Conservation (phyloP, 2,113 vertebrate species). For the Gymnorhina tibicen region DNA sequence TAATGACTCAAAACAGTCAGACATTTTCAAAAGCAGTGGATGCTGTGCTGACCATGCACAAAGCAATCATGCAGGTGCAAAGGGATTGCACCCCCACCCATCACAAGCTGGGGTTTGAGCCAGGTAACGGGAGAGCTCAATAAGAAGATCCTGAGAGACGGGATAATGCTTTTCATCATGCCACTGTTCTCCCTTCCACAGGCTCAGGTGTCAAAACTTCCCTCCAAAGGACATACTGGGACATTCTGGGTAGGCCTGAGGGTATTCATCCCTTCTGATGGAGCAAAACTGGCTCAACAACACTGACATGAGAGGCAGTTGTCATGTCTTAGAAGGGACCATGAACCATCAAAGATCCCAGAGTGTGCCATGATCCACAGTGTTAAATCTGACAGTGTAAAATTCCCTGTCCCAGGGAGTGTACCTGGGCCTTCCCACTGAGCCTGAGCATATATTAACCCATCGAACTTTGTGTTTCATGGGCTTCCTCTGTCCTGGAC, state of each 20-base stretch:
- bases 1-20: background rate
- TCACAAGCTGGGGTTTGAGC: background rate
- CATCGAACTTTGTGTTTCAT: background rate
- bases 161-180: background rate
- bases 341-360: background rate
- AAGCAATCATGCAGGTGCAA: background rate
- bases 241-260: background rate
- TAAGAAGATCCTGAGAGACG: no score
- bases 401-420: background rate
- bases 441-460: background rate
- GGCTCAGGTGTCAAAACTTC: background rate
- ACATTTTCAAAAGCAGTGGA: background rate
- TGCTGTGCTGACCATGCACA: background rate
- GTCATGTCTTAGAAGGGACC: no score
- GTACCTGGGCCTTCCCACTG: no score
- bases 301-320: background rate
- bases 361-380: background rate
- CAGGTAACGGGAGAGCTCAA: background rate
- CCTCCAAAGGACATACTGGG: fast-evolving
- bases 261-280: background rate
- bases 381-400: background rate
- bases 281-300: background rate
- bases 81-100: background rate
- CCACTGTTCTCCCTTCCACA: background rate
- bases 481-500: fast-evolving